Evolutionary conservation across 2,888 invertebrate species (phyloP).

Genomic region (Drosophila subquinaria): DNA sequence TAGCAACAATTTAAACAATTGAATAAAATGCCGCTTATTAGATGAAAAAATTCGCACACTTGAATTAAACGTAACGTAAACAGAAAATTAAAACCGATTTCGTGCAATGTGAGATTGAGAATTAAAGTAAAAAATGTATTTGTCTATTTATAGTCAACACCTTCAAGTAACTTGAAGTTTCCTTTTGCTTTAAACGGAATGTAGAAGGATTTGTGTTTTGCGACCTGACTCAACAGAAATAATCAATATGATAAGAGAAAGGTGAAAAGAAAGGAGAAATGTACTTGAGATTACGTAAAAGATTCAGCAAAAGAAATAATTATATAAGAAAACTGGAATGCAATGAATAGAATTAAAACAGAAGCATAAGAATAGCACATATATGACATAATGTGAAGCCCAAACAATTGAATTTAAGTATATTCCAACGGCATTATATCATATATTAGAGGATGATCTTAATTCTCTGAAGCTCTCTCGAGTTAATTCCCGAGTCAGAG

Average conservation of each 20-base stretch:
- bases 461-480: not conserved
- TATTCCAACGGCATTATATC: constrained; percentile 2
- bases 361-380: not conserved
- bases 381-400: constrained; percentile 1
- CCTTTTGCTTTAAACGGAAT: constrained; percentile 14
- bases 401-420: constrained; percentile 7
- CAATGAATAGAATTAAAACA: not conserved
- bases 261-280: not conserved
- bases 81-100: constrained; percentile 4
- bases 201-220: not conserved
- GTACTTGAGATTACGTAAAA: not conserved
- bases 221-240: not conserved
- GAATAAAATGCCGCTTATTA: constrained; percentile 10
- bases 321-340: not conserved
- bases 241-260: not conserved
- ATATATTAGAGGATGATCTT: not conserved
- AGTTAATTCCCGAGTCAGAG: constrained; percentile 1
- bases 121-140: not conserved
- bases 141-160: constrained; percentile 20
- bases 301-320: not conserved
- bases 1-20: constrained; percentile 11
- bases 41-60: constrained; percentile 60
- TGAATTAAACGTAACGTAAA: constrained; percentile 36
- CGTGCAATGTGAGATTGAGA: not conserved
- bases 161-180: constrained; percentile 30